A percentile compares a stretch with the other conserved stretches of the same genome.
Evolutionary conservation across 2,888 invertebrate genomes (phyloP).

Genomic region (Tenthredo livida): DNA sequence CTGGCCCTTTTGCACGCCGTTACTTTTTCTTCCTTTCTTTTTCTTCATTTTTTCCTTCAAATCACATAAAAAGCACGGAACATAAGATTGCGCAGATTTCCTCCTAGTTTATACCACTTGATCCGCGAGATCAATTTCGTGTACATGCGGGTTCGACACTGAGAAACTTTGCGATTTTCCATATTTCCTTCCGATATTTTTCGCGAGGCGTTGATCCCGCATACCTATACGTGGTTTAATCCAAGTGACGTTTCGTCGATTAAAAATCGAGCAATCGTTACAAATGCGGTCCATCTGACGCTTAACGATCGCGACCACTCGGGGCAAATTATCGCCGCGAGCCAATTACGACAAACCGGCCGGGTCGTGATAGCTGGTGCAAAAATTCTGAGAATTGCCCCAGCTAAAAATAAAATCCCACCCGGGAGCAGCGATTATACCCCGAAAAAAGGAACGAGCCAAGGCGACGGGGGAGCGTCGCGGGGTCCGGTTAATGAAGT

Average conservation of each 20-base stretch:
- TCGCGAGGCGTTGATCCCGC: conserved; percentile 28
- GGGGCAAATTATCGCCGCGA: conserved; percentile 72
- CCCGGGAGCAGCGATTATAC: conserved; percentile 76
- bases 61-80: conserved; percentile 13
- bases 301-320: conserved; percentile 72
- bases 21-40: not conserved
- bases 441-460: conserved; percentile 68
- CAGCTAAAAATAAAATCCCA: conserved; percentile 77
- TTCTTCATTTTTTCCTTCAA: not conserved
- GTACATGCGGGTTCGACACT: too few species aligned
- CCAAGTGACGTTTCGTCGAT: conserved; percentile 29
- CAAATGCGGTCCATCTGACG: conserved; percentile 52
- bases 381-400: conserved; percentile 74
- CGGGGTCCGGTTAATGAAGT: conserved; percentile 75
- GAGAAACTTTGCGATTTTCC: too few species aligned
- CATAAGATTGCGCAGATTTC: conserved; percentile 14
- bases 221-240: not conserved
- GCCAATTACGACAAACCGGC: conserved; percentile 68
- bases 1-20: conserved; percentile 36
- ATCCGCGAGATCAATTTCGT: not conserved
- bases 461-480: conserved; percentile 59
- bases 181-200: not conserved
- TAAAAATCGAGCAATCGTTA: conserved; percentile 41
- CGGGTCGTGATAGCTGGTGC: conserved; percentile 62
- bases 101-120: not conserved